A percentile compares a stretch with the other conserved stretches of the same genome.
phyloP scores from a whole-genome alignment of 2,797 vertebrate genomes.

The Etheostoma perlongum region DNA sequence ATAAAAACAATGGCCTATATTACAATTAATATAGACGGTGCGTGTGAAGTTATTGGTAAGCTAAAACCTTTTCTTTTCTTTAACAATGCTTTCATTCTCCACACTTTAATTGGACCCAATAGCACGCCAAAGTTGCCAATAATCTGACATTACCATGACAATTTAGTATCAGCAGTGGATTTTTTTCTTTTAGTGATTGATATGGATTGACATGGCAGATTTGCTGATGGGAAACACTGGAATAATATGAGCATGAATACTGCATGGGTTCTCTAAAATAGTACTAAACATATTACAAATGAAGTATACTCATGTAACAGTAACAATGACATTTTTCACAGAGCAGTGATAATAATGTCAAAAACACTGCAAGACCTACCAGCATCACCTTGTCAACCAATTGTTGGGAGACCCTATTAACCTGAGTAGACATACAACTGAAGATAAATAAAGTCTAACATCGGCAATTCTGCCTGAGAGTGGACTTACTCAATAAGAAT shows the following conservation, averaged over 20 bases:
- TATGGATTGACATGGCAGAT: not conserved
- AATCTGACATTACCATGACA: not conserved
- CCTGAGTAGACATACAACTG: slow-evolving; percentile 10
- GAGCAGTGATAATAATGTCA: slow-evolving; percentile 1
- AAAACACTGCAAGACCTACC: not conserved
- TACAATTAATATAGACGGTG: not conserved
- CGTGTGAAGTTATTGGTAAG: not conserved
- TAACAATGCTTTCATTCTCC: not conserved
- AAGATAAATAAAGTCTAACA: slow-evolving; percentile 7
- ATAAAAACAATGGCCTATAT: not conserved
- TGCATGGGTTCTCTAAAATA: not conserved
- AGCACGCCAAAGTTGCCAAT: not conserved
- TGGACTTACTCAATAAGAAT: slow-evolving; percentile 6
- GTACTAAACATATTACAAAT: not conserved
- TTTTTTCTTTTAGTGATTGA: not conserved
- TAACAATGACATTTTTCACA: not conserved
- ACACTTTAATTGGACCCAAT: not conserved
- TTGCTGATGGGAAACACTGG: not conserved
- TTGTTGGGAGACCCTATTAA: not conserved
- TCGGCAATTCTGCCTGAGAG: not conserved
- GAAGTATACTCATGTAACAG: not conserved
- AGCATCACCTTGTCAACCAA: not conserved
- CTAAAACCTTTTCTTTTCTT: not conserved
- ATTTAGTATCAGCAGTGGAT: not conserved
- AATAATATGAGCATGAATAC: not conserved